Evolutionary conservation across 2,797 vertebrate genomes (phyloP).

Genomic region (Fratercula arctica): DNA sequence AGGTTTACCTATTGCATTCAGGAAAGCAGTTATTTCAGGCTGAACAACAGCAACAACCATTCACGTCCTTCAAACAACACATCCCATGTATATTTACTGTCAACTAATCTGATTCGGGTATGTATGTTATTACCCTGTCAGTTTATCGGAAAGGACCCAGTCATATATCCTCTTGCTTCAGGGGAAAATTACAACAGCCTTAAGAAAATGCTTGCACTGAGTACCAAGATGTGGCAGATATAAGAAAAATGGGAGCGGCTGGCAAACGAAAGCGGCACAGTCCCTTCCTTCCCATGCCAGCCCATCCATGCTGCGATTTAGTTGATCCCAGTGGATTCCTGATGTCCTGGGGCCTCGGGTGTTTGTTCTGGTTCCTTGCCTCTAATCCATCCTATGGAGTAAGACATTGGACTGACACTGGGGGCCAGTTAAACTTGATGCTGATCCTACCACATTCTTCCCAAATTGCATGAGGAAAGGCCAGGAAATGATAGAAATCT

Average conservation of each 20-base stretch:
- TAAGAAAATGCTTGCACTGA: background rate
- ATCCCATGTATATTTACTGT: conserved; percentile 44
- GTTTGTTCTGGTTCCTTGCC: background rate
- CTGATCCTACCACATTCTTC: background rate
- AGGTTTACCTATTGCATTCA: conserved; percentile 49
- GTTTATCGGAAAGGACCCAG: background rate
- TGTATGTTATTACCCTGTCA: conserved; percentile 29
- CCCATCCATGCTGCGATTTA: background rate
- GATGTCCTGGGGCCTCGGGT: background rate
- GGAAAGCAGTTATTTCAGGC: conserved; percentile 51
- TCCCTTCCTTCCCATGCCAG: background rate
- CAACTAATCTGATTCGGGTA: conserved; percentile 30
- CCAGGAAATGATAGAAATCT: background rate
- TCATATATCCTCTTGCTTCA: background rate
- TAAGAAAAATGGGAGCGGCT: background rate
- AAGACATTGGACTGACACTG: background rate
- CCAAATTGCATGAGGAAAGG: background rate
- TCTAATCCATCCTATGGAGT: background rate
- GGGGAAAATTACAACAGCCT: background rate
- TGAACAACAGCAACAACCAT: conserved; percentile 48
- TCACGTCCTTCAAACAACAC: conserved; percentile 44
- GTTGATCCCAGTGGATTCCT: background rate
- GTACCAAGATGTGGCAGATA: background rate
- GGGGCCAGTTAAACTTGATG: background rate
- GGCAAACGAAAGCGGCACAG: background rate